Evolutionary conservation across 1,140 invertebrate species (phyloP), one percentile per base, ranked within the genome.

Genomic region (Pectinophora gossypiella): DNA sequence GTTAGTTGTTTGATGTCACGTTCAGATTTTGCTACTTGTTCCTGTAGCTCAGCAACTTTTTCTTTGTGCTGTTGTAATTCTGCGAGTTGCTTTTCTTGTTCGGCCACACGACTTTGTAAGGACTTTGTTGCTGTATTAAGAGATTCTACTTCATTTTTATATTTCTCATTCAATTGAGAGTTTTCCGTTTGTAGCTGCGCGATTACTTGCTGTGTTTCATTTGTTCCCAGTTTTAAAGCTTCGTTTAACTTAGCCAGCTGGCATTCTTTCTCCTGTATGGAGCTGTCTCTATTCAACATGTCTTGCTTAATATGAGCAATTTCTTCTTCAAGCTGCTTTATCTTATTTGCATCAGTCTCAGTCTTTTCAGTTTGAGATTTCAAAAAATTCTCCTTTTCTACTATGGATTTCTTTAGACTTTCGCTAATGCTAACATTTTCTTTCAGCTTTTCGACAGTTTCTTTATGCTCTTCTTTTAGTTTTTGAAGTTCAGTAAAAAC

Each of bases 41-140:
- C 78, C 72, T 89, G 78, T 43, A 88, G 59, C 54, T 89, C 83
- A 13, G 75, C 73, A 21, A 88, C 72, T 68, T 89, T 89, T 48
- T 90, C 81, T 51, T 82, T 85, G 47, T 79, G 57, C 61, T 80
- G 65, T 40, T 88, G 75, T 4, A 91, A 61, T 58, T 91, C 90
- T 52, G 85, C 79, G 27, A 89, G 70, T 61, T 85, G 83, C 23
- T 75, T 79, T 51, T 88, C 76, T 35, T 89, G 79, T 42, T 91
- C 87, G 45, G 79, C 74, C 42, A 89, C 85, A 59, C 89, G 82
- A 56, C 71, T 89, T 56, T 87, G 75, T 40, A 92, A 68, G 43
- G 89, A 69, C 84, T 90, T 65, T 75, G 89, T 72, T 76, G 89
- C 86, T 64, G 92, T 72, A 20, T 71, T 82, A 10, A 86, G 70